Evolutionary conservation across 1,140 invertebrate genomes (phyloP).

Genomic region (Temnothorax curvispinosus): DNA sequence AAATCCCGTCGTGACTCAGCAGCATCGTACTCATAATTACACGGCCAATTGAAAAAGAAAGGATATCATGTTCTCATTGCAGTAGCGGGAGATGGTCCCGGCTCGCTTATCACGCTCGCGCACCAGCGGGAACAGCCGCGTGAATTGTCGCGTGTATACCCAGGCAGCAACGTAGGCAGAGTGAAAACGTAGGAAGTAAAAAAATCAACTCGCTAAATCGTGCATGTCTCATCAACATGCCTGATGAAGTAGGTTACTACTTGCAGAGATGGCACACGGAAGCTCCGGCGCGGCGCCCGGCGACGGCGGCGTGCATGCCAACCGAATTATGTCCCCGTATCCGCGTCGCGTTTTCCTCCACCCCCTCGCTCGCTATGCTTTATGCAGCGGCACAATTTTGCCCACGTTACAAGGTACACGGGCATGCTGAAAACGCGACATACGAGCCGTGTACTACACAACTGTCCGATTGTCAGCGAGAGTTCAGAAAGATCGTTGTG

Average conservation of each 20-base stretch:
- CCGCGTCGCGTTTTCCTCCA: conserved; percentile 1
- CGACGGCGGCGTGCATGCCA: conserved; percentile 13
- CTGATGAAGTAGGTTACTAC: conserved; percentile 46
- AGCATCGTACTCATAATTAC: conserved; percentile 29
- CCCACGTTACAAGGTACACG: background rate
- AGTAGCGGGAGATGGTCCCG: background rate
- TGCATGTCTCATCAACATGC: conserved; percentile 62
- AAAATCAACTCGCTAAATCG: conserved; percentile 57
- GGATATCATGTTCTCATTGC: background rate
- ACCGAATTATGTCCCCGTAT: conserved; percentile 43
- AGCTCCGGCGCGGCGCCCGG: background rate
- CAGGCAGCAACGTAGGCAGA: conserved; percentile 5
- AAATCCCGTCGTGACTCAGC: conserved; percentile 30
- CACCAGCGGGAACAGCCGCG: background rate
- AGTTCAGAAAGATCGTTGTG: conserved; percentile 21
- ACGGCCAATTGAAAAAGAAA: conserved; percentile 27
- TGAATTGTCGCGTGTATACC: conserved; percentile 17
- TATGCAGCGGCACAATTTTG: conserved; percentile 33
- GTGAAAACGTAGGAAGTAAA: conserved; percentile 26
- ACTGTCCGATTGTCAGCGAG: background rate
- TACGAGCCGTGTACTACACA: background rate
- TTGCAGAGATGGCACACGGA: conserved; percentile 25
- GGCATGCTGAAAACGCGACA: conserved; percentile 10
- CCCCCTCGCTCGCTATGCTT: conserved; percentile 13
- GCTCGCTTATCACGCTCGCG: background rate